A percentile compares a stretch with the other conserved stretches of the same genome.
Evolutionary conservation across 1,140 invertebrate genomes (phyloP).

Genomic region (Ditylenchus dipsaci): DNA sequence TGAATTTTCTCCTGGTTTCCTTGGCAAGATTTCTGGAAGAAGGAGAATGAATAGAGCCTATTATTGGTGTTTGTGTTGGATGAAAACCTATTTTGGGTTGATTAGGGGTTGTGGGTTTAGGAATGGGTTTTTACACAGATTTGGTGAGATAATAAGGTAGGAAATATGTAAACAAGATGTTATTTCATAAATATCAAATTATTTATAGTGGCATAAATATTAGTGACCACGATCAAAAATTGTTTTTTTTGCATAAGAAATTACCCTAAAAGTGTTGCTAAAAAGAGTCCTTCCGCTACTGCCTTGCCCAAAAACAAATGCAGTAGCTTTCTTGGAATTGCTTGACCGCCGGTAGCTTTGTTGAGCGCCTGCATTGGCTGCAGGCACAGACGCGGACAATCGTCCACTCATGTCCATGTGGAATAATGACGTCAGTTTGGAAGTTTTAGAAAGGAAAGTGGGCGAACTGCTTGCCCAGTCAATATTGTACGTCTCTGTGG

Average conservation of each 20-base stretch:
- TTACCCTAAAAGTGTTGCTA: constrained; percentile 3
- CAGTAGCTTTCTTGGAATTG: background rate
- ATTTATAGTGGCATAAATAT: background rate
- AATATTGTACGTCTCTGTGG: too few relatives aligned
- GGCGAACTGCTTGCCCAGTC: too few relatives aligned
- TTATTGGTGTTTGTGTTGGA: too few relatives aligned
- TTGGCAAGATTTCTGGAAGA: too few relatives aligned
- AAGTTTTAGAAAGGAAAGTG: too few relatives aligned
- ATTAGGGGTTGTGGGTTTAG: background rate
- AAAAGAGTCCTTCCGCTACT: constrained; percentile 3
- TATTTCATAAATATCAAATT: background rate
- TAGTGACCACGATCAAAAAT: background rate
- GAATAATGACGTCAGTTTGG: too few relatives aligned
- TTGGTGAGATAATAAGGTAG: background rate
- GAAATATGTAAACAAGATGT: background rate
- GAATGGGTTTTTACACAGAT: background rate
- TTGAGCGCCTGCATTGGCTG: background rate
- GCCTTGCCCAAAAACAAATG: background rate
- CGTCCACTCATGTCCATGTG: constrained; percentile 2
- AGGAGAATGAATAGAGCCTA: too few relatives aligned
- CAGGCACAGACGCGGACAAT: background rate
- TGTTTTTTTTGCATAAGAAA: background rate
- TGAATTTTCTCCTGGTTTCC: too few relatives aligned
- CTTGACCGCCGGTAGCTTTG: background rate
- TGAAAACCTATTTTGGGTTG: background rate